phyloP scores from a whole-genome alignment of 2,113 vertebrate genomes.

The Psittacula cyanocephala region DNA sequence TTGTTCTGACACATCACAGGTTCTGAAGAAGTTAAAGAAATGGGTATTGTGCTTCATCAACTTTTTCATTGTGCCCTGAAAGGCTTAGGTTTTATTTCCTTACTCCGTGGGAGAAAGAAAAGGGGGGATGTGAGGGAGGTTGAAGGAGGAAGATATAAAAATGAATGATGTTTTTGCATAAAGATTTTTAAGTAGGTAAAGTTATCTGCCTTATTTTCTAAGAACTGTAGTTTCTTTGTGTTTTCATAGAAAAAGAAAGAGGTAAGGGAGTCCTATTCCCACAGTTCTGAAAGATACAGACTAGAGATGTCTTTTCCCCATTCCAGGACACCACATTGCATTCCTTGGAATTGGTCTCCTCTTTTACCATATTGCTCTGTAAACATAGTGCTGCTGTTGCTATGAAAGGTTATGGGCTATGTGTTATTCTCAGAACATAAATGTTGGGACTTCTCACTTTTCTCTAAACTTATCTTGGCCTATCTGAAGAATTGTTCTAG shows the following conservation, averaged over 20 bases:
- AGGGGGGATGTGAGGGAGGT: not conserved
- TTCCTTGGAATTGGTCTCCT: not conserved
- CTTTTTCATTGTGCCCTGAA: not conserved
- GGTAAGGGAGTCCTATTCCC: not conserved
- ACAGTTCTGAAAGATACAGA: not conserved
- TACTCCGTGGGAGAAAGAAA: not conserved
- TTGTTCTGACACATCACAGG: not conserved
- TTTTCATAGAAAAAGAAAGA: not conserved
- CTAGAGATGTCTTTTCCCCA: not conserved
- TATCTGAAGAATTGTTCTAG: not conserved
- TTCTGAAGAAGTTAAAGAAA: not conserved
- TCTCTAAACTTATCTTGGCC: not conserved
- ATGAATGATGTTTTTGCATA: not conserved
- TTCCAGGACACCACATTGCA: not conserved
- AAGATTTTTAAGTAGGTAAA: not conserved
- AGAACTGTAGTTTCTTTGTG: not conserved
- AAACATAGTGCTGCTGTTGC: not conserved
- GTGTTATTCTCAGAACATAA: not conserved
- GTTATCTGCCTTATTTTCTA: not conserved
- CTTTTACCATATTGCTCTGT: not conserved
- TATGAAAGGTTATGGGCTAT: not conserved
- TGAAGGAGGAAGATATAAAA: not conserved
- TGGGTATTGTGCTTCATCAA: accelerated
- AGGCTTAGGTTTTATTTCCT: not conserved
- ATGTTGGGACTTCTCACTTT: not conserved